Conservation (phyloP, 2,888 invertebrate genomes). For the Sphecodes monilicornis region DNA sequence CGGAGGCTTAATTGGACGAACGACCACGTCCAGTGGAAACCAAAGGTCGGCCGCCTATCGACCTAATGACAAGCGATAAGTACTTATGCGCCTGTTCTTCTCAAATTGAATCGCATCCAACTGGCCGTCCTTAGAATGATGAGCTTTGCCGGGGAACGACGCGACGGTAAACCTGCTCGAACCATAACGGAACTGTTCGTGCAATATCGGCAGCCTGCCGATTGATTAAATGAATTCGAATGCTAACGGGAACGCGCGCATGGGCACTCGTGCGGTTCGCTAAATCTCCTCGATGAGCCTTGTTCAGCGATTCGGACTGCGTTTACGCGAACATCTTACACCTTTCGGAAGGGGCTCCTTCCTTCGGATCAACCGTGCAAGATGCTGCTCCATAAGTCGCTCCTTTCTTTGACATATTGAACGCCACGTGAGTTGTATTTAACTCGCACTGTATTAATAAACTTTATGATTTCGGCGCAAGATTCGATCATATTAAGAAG, state of each 20-base stretch:
- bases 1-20: constrained; percentile 51
- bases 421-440: too few relatives aligned
- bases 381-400: not conserved
- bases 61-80: constrained; percentile 53
- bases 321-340: not conserved
- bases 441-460: too few relatives aligned
- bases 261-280: not conserved
- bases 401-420: not conserved
- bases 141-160: constrained; percentile 4
- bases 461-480: too few relatives aligned
- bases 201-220: constrained; percentile 6
- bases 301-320: not conserved
- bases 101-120: constrained; percentile 46
- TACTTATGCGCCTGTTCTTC: constrained; percentile 24
- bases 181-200: constrained; percentile 7
- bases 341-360: not conserved
- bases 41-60: constrained; percentile 50
- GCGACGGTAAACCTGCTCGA: not conserved
- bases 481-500: too few relatives aligned
- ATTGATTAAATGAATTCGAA: constrained; percentile 24
- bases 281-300: not conserved
- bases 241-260: not conserved
- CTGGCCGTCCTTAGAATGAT: constrained; percentile 34
- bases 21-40: constrained; percentile 37
- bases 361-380: not conserved